Conservation (phyloP, 2,888 invertebrate genomes). For the Athripsodes cinereus region DNA sequence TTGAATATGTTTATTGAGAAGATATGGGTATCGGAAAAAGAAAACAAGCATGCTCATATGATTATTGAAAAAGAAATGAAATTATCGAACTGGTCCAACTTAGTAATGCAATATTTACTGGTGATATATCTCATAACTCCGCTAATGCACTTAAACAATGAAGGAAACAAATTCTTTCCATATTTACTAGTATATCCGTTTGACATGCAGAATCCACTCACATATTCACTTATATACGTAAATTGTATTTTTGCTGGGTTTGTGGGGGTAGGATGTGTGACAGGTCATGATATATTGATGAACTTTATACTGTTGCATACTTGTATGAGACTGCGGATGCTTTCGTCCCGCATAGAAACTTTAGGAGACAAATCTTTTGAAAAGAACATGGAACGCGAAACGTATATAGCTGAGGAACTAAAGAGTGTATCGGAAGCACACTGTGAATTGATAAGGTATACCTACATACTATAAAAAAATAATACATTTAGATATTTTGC, state of each 20-base stretch:
- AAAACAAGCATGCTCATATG: neutral
- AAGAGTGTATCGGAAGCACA: neutral
- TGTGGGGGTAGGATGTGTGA: neutral
- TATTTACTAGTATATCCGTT: conserved; percentile 3
- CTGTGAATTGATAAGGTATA: neutral
- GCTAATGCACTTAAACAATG: neutral
- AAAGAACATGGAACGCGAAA: neutral
- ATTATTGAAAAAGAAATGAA: neutral
- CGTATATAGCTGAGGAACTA: neutral
- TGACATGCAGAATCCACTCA: neutral
- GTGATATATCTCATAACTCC: neutral
- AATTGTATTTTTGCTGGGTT: neutral
- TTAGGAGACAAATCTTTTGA: neutral
- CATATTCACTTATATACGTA: neutral
- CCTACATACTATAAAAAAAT: neutral
- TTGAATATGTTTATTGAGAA: neutral
- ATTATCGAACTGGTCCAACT: neutral
- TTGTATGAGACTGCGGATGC: neutral
- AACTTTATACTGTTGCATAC: conserved; percentile 6
- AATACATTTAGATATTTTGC: too few species aligned
- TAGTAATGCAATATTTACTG: neutral
- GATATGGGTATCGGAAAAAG: neutral
- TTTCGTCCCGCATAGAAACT: neutral
- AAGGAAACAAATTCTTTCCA: neutral
- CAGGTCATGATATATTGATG: conserved; percentile 4